Conservation (phyloP, 2,888 invertebrate species). For the Lasioglossum morio region DNA sequence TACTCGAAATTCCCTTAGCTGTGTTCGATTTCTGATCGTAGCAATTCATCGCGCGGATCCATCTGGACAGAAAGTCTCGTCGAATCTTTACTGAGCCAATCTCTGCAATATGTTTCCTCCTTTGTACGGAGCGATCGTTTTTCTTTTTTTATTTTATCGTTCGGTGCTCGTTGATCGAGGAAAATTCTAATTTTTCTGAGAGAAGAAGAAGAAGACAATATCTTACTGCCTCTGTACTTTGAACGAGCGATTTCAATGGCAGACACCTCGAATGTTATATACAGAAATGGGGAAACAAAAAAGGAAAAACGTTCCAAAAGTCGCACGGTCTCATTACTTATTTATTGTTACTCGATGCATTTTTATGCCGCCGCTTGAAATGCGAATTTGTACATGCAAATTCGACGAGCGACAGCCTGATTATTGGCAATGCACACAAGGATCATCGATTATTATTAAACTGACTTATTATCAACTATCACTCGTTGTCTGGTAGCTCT, state of each 20-base stretch:
- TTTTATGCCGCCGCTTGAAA: constrained; percentile 19
- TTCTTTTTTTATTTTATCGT: not conserved
- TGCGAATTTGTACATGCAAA: not conserved
- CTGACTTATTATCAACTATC: not conserved
- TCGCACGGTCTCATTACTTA: constrained; percentile 25
- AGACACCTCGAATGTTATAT: not conserved
- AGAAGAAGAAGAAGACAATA: not conserved
- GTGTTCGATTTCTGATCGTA: not conserved
- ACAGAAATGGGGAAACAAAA: not conserved
- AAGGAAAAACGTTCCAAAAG: not conserved
- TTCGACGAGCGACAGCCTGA: not conserved
- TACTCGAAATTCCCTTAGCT: not conserved
- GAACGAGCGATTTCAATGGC: not conserved
- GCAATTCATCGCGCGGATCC: not conserved
- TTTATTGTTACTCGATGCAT: constrained; percentile 53
- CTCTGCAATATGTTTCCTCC: not conserved
- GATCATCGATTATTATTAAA: constrained; percentile 14
- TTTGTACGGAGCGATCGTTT: not conserved
- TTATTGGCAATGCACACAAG: constrained; percentile 29
- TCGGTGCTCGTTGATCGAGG: not conserved
- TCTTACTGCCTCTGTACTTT: constrained; percentile 6
- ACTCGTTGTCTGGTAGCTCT: constrained; percentile 24
- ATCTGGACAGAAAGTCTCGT: not conserved
- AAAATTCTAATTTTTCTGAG: not conserved
- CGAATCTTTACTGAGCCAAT: constrained; percentile 7